A percentile compares a stretch with the other conserved stretches of the same genome.
Evolutionary conservation across 2,113 vertebrate genomes (phyloP).

Genomic region (Triplophysa dalaica): DNA sequence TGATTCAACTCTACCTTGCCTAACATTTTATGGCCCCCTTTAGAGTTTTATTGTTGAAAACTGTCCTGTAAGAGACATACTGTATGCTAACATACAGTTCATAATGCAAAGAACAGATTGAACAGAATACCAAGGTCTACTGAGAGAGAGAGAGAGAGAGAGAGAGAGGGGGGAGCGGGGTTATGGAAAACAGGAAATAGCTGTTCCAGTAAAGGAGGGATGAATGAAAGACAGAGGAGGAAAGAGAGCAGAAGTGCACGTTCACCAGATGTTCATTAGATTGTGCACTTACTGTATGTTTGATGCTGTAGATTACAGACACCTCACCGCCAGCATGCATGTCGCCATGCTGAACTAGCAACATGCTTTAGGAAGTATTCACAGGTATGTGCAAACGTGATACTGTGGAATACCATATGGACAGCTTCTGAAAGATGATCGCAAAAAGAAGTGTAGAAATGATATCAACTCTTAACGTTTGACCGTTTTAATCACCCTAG

Average conservation of each 20-base stretch:
- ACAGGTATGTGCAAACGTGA: background rate
- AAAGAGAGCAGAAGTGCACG: slow-evolving; percentile 3
- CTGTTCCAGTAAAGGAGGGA: slow-evolving; percentile 7
- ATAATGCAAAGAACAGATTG: slow-evolving; percentile 5
- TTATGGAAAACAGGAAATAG: slow-evolving; percentile 40
- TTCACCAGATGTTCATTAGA: slow-evolving; percentile 37
- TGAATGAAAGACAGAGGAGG: slow-evolving; percentile 27
- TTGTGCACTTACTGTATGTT: slow-evolving; percentile 1
- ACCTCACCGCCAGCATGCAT: background rate
- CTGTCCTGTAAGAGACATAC: background rate
- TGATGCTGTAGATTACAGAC: slow-evolving; percentile 14
- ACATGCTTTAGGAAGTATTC: background rate
- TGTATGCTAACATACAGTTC: background rate
- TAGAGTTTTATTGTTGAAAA: background rate
- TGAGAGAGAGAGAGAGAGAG: background rate
- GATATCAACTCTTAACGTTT: too few relatives aligned
- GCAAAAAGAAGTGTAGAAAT: too few relatives aligned
- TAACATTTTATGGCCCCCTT: too few relatives aligned
- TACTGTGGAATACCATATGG: background rate
- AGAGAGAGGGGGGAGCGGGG: background rate
- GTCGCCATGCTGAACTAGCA: background rate
- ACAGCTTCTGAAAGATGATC: too few relatives aligned
- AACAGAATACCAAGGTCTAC: background rate
- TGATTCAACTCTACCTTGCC: too few relatives aligned
- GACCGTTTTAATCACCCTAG: too few relatives aligned